Evolutionary conservation across 2,888 invertebrate genomes (phyloP), one percentile per base, ranked within the genome.

Genomic region (Iphiclides podalirius): DNA sequence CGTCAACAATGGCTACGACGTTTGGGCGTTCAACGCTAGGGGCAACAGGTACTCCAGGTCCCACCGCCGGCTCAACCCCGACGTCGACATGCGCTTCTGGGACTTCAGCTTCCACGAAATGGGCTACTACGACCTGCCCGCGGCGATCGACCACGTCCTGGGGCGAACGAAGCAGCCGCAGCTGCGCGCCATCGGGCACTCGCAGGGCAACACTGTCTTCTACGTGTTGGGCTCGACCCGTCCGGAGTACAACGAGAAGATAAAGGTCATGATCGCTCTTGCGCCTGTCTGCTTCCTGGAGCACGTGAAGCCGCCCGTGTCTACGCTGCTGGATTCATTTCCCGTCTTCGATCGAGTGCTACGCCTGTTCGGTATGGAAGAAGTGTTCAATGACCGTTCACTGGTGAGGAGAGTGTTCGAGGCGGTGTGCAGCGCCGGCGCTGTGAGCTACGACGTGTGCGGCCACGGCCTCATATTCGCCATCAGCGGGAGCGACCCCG

Each of bases 141-240:
- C 93, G 0, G 91, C 90, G 67, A 90, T 74, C 0, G 74, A 77
- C 49, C 72, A 58, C 37, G 54, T 76, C 33, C 51, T 78, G 1
- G 26, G 55, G 0, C 46, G 55, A 6, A 93, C 93, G 0, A 78
- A 82, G 0, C 77, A 85, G 36, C 55, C 77, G 2, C 73, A 88
- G 34, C 49, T 95, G 0, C 89, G 89, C 55, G 93, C 92, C 59
- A 72, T 92, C 2, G 94, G 93, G 0, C 93, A 94, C 67, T 94
- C 93, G 0, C 85, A 86, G 61, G 94, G 94, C 3, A 90, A 90
- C 0, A 90, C 90, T 0, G 60, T 71, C 9, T 90, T 90, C 58
- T 91, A 79, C 54, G 88, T 90, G 0, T 79, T 91, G 73, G 75
- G 82, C 0, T 79, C 90, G 0, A 70, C 71, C 33, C 67, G 68